Percentiles rank a stretch among this genome's conserved stretches.
Conservation (phyloP, 2,888 invertebrate species). For the Priocnemis perturbator region DNA sequence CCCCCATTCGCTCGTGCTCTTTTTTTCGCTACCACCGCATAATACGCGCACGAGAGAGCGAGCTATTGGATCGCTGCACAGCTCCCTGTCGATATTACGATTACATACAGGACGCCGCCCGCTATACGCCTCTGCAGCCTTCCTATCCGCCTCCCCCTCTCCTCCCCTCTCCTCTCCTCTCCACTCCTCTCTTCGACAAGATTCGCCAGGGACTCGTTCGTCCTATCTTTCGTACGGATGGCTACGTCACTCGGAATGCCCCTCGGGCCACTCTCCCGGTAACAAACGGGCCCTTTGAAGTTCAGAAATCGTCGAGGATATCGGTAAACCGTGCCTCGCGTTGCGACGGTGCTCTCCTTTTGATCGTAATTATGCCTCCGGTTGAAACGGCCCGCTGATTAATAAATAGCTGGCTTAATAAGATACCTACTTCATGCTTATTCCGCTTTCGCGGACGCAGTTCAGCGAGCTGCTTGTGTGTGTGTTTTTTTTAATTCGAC, state of each 20-base stretch:
- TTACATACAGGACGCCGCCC: slow-evolving; percentile 61
- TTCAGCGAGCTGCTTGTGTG: too few species aligned
- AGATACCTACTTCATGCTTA: too few species aligned
- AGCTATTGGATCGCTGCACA: slow-evolving; percentile 58
- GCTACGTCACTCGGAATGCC: slow-evolving; percentile 44
- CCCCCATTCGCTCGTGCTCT: slow-evolving; percentile 16
- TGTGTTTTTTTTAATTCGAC: too few species aligned
- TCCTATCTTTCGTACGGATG: slow-evolving; percentile 53
- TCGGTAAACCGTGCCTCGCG: slow-evolving; percentile 35
- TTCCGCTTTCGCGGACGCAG: too few species aligned
- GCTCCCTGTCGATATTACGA: slow-evolving; percentile 67
- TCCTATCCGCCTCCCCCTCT: slow-evolving; percentile 21
- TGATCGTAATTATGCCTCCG: too few species aligned
- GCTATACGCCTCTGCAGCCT: slow-evolving; percentile 49
- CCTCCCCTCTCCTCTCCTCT: slow-evolving; percentile 42
- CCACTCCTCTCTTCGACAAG: slow-evolving; percentile 46
- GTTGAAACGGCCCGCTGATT: too few species aligned
- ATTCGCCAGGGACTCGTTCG: slow-evolving; percentile 40
- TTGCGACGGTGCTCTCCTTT: slow-evolving; percentile 1
- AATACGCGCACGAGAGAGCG: slow-evolving; percentile 54
- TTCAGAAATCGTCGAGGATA: slow-evolving; percentile 21
- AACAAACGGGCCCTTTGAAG: slow-evolving; percentile 40
- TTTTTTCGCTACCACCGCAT: slow-evolving; percentile 56
- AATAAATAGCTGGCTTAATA: too few species aligned
- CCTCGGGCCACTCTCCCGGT: slow-evolving; percentile 12